phyloP scores from a whole-genome alignment of 1,140 invertebrate species.

The Zophobas morio region DNA sequence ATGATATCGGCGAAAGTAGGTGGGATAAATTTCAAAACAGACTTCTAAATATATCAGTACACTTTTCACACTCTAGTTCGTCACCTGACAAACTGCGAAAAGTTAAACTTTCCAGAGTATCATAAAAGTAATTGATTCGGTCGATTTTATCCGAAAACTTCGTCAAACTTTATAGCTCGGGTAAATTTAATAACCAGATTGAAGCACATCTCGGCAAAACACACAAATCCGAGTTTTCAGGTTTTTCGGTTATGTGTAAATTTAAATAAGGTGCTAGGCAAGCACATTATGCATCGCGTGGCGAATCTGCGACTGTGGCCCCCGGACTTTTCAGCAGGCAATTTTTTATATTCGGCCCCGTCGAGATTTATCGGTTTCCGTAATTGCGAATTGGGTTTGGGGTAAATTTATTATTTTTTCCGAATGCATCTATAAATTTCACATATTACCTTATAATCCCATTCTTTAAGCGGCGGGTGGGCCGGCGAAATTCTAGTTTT shows the following conservation, averaged over 20 bases:
- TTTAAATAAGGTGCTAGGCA: no score
- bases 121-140: neutral
- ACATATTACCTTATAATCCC: slow-evolving; percentile 15
- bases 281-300: no score
- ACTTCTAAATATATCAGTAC: slow-evolving; percentile 5
- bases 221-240: no score
- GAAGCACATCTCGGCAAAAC: no score
- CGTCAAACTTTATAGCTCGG: no score
- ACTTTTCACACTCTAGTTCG: slow-evolving; percentile 3
- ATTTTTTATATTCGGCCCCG: slow-evolving; percentile 3
- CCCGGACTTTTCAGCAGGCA: neutral
- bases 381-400: slow-evolving; percentile 1
- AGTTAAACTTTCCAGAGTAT: neutral
- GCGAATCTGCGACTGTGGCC: no score
- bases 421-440: slow-evolving; percentile 13
- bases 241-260: no score
- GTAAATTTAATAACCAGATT: no score
- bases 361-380: neutral
- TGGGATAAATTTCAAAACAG: slow-evolving; percentile 1
- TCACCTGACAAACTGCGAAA: slow-evolving; percentile 6
- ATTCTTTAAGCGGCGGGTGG: neutral
- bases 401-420: slow-evolving; percentile 28
- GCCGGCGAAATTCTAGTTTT: no score
- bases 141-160: neutral
- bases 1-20: neutral